These are phyloP conservation scores for Rhamnusium bicolor DNA, from an alignment of 2,888 invertebrate genomes.

Conservation along the genomic window DNA sequence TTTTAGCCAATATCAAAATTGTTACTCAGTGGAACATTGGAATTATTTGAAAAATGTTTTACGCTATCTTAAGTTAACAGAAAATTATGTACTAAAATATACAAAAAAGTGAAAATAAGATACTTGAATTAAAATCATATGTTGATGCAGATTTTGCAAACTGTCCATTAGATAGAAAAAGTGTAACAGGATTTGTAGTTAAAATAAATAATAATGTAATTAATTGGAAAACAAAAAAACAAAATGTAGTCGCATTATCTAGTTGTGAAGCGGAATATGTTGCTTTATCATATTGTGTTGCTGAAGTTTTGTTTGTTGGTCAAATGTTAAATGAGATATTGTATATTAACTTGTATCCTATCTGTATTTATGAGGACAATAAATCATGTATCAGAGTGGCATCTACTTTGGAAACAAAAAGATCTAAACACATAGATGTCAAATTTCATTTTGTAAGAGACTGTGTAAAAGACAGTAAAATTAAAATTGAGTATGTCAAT, in stretches of 20 bases:
- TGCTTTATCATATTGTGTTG: too few relatives aligned
- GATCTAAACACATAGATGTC: neutral
- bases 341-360: neutral
- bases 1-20: neutral
- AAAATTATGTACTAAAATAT: neutral
- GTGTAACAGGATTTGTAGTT: conserved; percentile 13
- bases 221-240: conserved; percentile 14
- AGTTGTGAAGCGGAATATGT: too few relatives aligned
- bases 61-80: neutral
- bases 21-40: neutral
- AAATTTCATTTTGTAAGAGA: conserved; percentile 4
- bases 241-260: too few relatives aligned
- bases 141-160: conserved; percentile 25
- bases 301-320: conserved; percentile 6
- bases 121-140: neutral
- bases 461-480: neutral
- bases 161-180: conserved; percentile 9
- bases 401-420: neutral
- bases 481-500: neutral
- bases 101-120: neutral
- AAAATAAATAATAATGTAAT: conserved; percentile 16
- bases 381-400: conserved; percentile 16
- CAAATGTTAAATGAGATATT: conserved; percentile 13
- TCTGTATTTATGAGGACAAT: conserved; percentile 3
- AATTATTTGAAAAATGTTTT: neutral